Conservation (phyloP, 2,797 vertebrate species). For the Pyrocephalus nanus region DNA sequence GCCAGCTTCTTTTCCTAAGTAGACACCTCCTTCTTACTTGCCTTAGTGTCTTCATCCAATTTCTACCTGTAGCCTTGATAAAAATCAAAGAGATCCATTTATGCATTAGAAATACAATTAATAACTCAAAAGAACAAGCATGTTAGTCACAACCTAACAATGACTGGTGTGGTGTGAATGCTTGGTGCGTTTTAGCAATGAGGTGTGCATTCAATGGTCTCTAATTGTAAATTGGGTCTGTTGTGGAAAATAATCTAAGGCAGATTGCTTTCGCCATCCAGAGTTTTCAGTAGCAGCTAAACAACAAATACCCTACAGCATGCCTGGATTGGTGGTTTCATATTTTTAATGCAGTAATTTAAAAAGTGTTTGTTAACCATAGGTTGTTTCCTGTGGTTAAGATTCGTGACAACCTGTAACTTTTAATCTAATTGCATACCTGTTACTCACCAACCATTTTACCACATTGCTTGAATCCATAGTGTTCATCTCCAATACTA, state of each 20-base stretch:
- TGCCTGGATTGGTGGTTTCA: not conserved
- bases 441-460: conserved; percentile 13
- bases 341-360: not conserved
- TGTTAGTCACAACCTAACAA: not conserved
- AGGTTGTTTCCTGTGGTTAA: not conserved
- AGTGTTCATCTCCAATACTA: not conserved
- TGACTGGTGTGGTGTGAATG: not conserved
- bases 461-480: not conserved
- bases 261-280: not conserved
- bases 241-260: not conserved
- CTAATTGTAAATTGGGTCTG: not conserved
- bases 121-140: not conserved
- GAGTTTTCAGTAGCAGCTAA: not conserved
- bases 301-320: not conserved
- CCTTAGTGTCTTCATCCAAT: not conserved
- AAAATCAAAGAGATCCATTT: not conserved
- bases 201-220: not conserved
- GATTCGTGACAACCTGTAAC: not conserved
- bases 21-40: not conserved
- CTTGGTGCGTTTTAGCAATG: not conserved
- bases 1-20: not conserved
- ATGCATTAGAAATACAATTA: not conserved
- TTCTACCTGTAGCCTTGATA: not conserved
- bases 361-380: not conserved
- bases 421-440: not conserved